Percentiles rank a stretch among this genome's conserved stretches.
Evolutionary conservation across 64 coral and sea anemone species (phyloP).

Genomic region (Stichodactyla helianthus): DNA sequence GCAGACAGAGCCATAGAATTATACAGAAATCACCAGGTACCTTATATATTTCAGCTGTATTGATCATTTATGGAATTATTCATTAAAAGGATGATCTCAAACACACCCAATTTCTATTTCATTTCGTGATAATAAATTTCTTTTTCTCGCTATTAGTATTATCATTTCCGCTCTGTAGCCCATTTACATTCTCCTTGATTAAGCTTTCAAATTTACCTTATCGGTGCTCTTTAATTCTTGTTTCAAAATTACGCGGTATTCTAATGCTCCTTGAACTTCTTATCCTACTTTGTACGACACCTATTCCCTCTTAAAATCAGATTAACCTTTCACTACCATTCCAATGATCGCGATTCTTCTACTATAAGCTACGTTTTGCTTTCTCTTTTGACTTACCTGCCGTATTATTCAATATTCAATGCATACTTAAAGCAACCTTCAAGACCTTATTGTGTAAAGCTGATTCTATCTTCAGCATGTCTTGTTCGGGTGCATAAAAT

Average conservation of each 20-base stretch:
- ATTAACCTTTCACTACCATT: neutral
- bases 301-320: neutral
- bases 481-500: neutral
- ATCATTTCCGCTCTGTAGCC: neutral
- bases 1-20: conserved; percentile 40
- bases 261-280: neutral
- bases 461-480: neutral
- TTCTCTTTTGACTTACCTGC: neutral
- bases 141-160: neutral
- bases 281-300: neutral
- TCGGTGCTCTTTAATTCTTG: neutral
- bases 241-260: neutral
- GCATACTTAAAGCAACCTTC: neutral
- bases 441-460: neutral
- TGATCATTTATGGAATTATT: neutral
- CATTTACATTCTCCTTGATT: neutral
- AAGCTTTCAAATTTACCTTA: neutral
- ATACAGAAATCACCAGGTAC: conserved; percentile 50
- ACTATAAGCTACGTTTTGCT: neutral
- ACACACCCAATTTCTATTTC: neutral
- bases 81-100: neutral
- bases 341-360: neutral
- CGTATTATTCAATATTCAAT: neutral
- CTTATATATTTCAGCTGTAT: neutral
- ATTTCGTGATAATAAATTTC: neutral